These are phyloP conservation scores for Mesorhabditis belari DNA, from an alignment of 2,888 invertebrate species.

Conservation along the genomic window DNA sequence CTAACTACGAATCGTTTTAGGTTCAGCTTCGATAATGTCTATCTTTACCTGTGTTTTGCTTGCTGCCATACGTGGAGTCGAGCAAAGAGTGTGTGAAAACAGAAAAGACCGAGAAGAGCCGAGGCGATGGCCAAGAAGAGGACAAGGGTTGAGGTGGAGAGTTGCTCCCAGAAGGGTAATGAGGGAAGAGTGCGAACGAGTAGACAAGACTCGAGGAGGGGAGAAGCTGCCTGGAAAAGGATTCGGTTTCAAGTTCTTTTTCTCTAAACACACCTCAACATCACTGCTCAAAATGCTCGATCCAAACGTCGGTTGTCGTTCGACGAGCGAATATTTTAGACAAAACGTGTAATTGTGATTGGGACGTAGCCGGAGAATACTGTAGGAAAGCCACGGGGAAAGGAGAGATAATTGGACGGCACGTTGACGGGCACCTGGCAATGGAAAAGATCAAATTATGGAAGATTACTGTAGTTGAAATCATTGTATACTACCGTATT, in stretches of 20 bases:
- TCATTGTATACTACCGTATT: too few species aligned
- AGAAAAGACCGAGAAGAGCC: neutral
- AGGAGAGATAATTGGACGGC: neutral
- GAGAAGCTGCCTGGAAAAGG: neutral
- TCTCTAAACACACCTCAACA: neutral
- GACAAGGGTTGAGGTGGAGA: neutral
- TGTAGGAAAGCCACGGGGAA: neutral
- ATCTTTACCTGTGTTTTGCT: neutral
- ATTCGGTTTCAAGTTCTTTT: neutral
- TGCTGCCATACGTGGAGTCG: neutral
- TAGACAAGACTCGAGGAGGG: neutral
- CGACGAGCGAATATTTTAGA: neutral
- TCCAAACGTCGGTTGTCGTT: neutral
- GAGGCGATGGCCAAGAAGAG: neutral
- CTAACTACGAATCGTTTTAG: too few species aligned
- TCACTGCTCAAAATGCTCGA: neutral
- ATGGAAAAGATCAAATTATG: too few species aligned
- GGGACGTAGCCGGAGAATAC: neutral
- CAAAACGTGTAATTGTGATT: neutral
- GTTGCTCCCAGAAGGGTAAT: neutral
- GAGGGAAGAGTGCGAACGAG: neutral
- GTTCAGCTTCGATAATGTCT: too few species aligned
- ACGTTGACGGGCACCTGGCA: neutral
- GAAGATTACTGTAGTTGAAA: too few species aligned
- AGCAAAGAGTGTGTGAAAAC: neutral